phyloP scores from a whole-genome alignment of 2,888 invertebrate species.

The Pyralis farinalis region DNA sequence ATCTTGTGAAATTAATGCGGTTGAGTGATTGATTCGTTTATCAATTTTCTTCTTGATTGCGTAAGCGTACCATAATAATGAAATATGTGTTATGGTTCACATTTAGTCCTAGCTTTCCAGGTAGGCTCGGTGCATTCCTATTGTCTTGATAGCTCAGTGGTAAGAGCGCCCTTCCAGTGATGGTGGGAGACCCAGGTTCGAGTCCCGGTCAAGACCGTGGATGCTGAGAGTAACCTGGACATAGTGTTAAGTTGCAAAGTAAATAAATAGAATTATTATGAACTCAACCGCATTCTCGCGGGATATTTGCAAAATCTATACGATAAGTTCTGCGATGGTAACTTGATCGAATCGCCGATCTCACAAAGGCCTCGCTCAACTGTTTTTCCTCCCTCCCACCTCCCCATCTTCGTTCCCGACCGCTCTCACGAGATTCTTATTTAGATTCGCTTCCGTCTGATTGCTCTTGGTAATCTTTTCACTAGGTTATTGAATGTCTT shows the following conservation, averaged over 20 bases:
- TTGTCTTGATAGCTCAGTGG: conserved; percentile 81
- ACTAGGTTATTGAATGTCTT: conserved; percentile 80
- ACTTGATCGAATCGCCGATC: conserved; percentile 73
- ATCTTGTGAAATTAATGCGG: conserved; percentile 27
- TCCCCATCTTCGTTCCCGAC: conserved; percentile 56
- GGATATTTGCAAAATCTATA: conserved; percentile 51
- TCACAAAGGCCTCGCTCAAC: conserved; percentile 64
- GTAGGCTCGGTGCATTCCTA: conserved; percentile 50
- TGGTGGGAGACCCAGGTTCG: conserved; percentile 76
- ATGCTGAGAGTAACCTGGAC: conserved; percentile 48
- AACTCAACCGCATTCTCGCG: conserved; percentile 44
- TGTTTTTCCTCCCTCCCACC: conserved; percentile 62
- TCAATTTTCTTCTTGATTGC: conserved; percentile 1
- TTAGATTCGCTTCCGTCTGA: conserved; percentile 82
- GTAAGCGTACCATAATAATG: background rate
- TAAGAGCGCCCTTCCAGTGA: conserved; percentile 63
- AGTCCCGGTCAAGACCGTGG: conserved; percentile 77
- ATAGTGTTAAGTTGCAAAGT: conserved; percentile 15
- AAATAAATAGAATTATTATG: conserved; percentile 24
- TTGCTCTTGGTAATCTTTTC: conserved; percentile 81
- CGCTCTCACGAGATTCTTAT: conserved; percentile 80
- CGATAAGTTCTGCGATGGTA: conserved; percentile 65
- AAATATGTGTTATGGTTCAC: conserved; percentile 1
- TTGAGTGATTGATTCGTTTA: conserved; percentile 32
- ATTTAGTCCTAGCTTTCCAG: conserved; percentile 28